phyloP scores from a whole-genome alignment of 2,888 invertebrate species.

The Lycocerus yunnanus region DNA sequence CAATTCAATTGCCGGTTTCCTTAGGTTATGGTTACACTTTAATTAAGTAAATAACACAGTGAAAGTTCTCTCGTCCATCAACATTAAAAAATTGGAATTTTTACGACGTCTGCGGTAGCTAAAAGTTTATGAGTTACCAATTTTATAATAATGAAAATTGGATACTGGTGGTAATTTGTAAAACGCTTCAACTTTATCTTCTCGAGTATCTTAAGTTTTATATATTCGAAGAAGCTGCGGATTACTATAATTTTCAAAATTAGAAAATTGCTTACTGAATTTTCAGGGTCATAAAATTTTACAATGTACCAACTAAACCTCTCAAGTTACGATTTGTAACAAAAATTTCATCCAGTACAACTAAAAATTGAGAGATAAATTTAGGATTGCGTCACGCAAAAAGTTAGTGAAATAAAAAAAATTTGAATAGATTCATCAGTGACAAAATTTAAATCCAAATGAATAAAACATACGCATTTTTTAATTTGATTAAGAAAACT shows the following conservation, averaged over 20 bases:
- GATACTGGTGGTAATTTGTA: conserved; percentile 34
- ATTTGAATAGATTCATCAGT: conserved; percentile 37
- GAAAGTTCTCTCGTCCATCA: background rate
- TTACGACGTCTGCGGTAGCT: conserved; percentile 32
- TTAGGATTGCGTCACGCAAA: background rate
- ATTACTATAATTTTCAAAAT: conserved; percentile 43
- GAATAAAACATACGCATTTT: conserved; percentile 32
- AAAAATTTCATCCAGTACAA: background rate
- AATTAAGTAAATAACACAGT: background rate
- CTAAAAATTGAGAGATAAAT: background rate
- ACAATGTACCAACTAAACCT: conserved; percentile 18
- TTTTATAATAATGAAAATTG: conserved; percentile 40
- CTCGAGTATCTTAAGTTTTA: conserved; percentile 33
- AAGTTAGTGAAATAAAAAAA: conserved; percentile 34
- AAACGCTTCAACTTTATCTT: conserved; percentile 25
- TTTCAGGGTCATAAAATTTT: conserved; percentile 25
- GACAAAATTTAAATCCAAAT: conserved; percentile 32
- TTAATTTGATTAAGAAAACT: conserved; percentile 29
- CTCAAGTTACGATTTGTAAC: conserved; percentile 6
- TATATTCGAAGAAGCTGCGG: conserved; percentile 30
- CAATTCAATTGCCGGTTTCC: background rate
- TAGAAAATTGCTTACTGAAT: conserved; percentile 37
- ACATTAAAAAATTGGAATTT: conserved; percentile 13
- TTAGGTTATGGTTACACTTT: background rate
- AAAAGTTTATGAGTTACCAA: conserved; percentile 34